Evolutionary conservation across 2,888 invertebrate species (phyloP).

Genomic region (Steinernema hermaphroditum): DNA sequence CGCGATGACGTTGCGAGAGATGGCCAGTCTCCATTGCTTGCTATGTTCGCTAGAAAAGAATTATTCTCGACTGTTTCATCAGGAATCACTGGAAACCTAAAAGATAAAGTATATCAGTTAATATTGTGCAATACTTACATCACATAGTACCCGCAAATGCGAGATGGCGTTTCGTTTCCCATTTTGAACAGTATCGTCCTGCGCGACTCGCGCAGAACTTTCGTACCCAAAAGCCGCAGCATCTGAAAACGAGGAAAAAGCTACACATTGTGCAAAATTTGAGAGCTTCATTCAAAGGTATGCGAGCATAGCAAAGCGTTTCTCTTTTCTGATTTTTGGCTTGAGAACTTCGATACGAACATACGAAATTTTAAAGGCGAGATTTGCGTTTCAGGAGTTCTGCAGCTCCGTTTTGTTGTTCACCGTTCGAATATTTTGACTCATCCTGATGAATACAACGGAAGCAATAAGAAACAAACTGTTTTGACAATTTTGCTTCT

Average conservation of each 20-base stretch:
- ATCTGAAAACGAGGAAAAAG: background rate
- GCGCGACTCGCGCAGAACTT: background rate
- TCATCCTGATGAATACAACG: too few relatives aligned
- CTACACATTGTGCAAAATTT: background rate
- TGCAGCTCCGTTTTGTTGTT: too few relatives aligned
- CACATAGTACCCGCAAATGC: constrained; percentile 60
- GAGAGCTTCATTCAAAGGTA: background rate
- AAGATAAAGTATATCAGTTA: constrained; percentile 28
- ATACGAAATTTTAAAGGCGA: background rate
- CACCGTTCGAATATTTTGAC: too few relatives aligned
- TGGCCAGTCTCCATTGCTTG: constrained; percentile 64
- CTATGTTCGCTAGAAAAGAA: constrained; percentile 59
- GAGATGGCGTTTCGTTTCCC: constrained; percentile 56
- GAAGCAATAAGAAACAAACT: too few relatives aligned
- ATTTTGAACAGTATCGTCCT: constrained; percentile 55
- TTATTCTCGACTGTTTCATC: constrained; percentile 65
- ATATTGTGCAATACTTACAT: constrained; percentile 43
- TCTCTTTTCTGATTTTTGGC: background rate
- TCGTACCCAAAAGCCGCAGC: constrained; percentile 14
- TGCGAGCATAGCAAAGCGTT: too few relatives aligned
- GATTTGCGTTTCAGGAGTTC: background rate
- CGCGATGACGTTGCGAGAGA: constrained; percentile 56
- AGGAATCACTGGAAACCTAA: constrained; percentile 62
- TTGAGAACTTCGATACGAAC: background rate
- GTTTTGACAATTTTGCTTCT: too few relatives aligned